Evolutionary conservation across 2,888 invertebrate species (phyloP).

Genomic region (Notodonta dromedarius): DNA sequence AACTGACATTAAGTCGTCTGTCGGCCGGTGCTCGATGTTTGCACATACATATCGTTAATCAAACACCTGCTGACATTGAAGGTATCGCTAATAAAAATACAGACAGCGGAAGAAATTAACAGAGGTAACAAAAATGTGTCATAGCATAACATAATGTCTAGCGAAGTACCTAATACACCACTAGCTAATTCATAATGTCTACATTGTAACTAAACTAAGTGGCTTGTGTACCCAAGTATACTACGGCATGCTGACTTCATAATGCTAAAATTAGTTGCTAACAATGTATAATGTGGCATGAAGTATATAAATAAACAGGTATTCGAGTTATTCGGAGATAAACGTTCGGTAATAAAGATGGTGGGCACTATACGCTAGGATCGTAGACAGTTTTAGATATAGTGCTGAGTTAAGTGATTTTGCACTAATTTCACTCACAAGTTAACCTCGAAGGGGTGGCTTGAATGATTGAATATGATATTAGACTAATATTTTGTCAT

Average conservation of each 20-base stretch:
- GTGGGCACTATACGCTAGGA: slow-evolving; percentile 28
- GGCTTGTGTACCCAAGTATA: slow-evolving; percentile 64
- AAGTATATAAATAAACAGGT: slow-evolving; percentile 64
- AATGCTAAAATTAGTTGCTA: slow-evolving; percentile 69
- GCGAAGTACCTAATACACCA: slow-evolving; percentile 44
- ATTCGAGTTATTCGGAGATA: slow-evolving; percentile 59
- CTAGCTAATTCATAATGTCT: slow-evolving; percentile 53
- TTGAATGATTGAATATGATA: not conserved
- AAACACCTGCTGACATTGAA: slow-evolving; percentile 61
- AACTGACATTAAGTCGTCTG: slow-evolving; percentile 53
- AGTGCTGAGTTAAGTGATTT: not conserved
- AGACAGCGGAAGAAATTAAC: slow-evolving; percentile 48
- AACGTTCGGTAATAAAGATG: slow-evolving; percentile 52
- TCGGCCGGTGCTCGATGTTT: slow-evolving; percentile 49
- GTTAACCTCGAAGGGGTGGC: slow-evolving; percentile 11
- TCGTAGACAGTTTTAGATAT: slow-evolving; percentile 8
- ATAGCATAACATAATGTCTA: slow-evolving; percentile 40
- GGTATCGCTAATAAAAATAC: slow-evolving; percentile 48
- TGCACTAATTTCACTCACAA: slow-evolving; percentile 8
- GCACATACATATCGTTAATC: slow-evolving; percentile 52
- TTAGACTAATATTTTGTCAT: too few relatives aligned
- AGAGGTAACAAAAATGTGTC: slow-evolving; percentile 33
- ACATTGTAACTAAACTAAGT: slow-evolving; percentile 65
- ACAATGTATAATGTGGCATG: slow-evolving; percentile 57
- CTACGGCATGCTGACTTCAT: slow-evolving; percentile 75